phyloP scores from a whole-genome alignment of 2,113 vertebrate species.

The Scartelaos histophorus region DNA sequence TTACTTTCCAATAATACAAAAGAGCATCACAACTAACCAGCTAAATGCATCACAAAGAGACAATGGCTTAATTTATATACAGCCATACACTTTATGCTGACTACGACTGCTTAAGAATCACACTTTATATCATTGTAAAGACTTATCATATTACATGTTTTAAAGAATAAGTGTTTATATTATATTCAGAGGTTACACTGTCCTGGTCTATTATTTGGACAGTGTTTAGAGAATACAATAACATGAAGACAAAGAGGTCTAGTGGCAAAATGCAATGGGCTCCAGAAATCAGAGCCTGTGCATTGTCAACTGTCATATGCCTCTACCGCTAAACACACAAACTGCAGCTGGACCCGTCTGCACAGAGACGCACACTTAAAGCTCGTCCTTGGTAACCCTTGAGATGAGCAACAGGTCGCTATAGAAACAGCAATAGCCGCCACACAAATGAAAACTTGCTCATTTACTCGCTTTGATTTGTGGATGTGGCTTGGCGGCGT shows the following conservation, averaged over 20 bases:
- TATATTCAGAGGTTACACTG: not conserved
- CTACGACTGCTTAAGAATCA: not conserved
- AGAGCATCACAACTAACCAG: slow-evolving; percentile 31
- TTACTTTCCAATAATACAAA: slow-evolving; percentile 32
- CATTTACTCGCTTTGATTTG: slow-evolving; percentile 69
- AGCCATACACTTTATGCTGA: not conserved
- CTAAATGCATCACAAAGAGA: slow-evolving; percentile 6
- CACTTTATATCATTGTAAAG: no score
- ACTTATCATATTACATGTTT: not conserved
- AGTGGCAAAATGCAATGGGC: slow-evolving; percentile 12
- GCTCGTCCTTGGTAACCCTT: slow-evolving; percentile 53
- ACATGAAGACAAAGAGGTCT: slow-evolving; percentile 1
- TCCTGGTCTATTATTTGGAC: slow-evolving; percentile 1
- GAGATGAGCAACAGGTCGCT: slow-evolving; percentile 61
- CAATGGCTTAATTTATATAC: not conserved
- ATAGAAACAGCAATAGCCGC: slow-evolving; percentile 55
- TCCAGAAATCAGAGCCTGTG: slow-evolving; percentile 36
- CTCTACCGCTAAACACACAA: not conserved
- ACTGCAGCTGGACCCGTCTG: slow-evolving; percentile 21
- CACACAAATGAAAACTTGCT: slow-evolving; percentile 50
- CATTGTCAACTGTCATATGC: slow-evolving; percentile 35
- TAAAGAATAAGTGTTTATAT: not conserved
- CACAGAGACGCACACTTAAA: slow-evolving; percentile 41
- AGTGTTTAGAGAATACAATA: slow-evolving; percentile 1
- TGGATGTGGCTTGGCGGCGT: slow-evolving; percentile 50